Base-by-base conservation (phyloP, 2,113 vertebrate species). In the Eupsittula cactorum region DNA sequence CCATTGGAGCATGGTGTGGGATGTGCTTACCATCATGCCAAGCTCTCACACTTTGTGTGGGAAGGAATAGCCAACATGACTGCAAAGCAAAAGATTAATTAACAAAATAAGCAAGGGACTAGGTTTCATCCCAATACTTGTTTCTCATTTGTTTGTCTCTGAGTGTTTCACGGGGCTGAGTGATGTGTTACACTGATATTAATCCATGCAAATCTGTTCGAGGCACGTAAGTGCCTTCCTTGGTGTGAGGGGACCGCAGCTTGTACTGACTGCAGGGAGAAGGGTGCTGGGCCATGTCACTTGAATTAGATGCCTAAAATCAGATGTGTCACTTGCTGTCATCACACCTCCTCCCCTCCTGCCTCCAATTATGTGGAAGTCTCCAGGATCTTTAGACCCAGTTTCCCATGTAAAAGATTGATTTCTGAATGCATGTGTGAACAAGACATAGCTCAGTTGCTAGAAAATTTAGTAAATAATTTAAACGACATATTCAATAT, bases 141-240 rank as follows among this genome's bases (percentile, higher is more conserved):
- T 67, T 71, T 71, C 62, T 90, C n/a, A 44, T 94, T 57, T 82
- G 35, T 90, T 85, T 70, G 62, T 70, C 90, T 96, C 75, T 41
- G 65, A 31, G 39, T 78, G 86, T 97, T 97, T 96, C 94, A 83
- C 4, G 3, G 73, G 39, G 55, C 68, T 33, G 21, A 35, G 76
- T 37, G 93, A 44, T 88, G 86, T 89, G 83, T 94, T 88, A 73
- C 77, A 83, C 87, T 74, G 85, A 74, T 92, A 82, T 29, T 57
- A 79, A 71, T 93, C 80, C 2, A 18, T 95, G 85, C n/a, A 96
- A 92, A 97, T 89, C 93, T 96, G 88, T 92, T 93, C 62, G 63
- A 88, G 95, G 20, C 3, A 9, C 24, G 28, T 17, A 20, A 7
- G 5, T 65, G 31, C 73, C 44, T 37, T 83, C 18, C 42, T 70